These are phyloP conservation scores for Leucoraja erinaceus DNA, from an alignment of 2,113 vertebrate genomes.

Conservation along the genomic window DNA sequence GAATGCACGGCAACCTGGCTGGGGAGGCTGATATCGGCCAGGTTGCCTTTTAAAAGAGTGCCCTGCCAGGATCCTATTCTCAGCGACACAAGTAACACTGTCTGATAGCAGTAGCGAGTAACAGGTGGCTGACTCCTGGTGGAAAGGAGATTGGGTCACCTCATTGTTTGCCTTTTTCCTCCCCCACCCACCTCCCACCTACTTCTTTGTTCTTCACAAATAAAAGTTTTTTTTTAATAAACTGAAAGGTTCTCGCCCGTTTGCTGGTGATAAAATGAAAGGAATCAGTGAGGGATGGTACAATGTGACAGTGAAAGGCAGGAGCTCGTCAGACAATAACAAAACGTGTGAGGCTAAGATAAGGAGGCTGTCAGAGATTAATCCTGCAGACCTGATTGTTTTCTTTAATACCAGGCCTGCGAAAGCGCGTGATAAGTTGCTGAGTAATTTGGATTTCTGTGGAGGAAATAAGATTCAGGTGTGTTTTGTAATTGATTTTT, in stretches of 20 bases:
- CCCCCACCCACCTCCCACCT: slow-evolving; percentile 36
- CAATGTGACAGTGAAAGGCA: slow-evolving; percentile 84
- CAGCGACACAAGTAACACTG: slow-evolving; percentile 66
- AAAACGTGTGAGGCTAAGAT: slow-evolving; percentile 99
- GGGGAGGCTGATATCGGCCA: slow-evolving; percentile 64
- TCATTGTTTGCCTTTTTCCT: slow-evolving; percentile 95
- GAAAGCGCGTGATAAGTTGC: slow-evolving; percentile 99
- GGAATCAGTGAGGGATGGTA: slow-evolving; percentile 98
- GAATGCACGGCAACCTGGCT: slow-evolving; percentile 63
- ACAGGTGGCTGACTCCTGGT: slow-evolving; percentile 99
- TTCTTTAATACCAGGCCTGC: slow-evolving; percentile 99
- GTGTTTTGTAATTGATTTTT: slow-evolving; percentile 97
- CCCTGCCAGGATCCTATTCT: slow-evolving; percentile 64
- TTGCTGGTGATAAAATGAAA: slow-evolving; percentile 97
- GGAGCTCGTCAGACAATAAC: slow-evolving; percentile 99
- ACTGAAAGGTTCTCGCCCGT: slow-evolving; percentile 93
- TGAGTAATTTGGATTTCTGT: slow-evolving; percentile 99
- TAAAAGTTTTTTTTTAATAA: slow-evolving; percentile 97
- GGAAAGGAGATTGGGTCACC: slow-evolving; percentile 97
- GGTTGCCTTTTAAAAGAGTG: slow-evolving; percentile 53
- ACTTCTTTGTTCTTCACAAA: slow-evolving; percentile 98
- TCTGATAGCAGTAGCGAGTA: slow-evolving; percentile 94
- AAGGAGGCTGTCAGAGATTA: slow-evolving; percentile 99
- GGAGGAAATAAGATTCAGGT: slow-evolving; percentile 99
- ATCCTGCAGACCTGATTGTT: slow-evolving; percentile 99